Percentiles rank a stretch among this genome's conserved stretches.
Evolutionary conservation across 1,140 invertebrate species (phyloP).

Genomic region (Sipha flava): DNA sequence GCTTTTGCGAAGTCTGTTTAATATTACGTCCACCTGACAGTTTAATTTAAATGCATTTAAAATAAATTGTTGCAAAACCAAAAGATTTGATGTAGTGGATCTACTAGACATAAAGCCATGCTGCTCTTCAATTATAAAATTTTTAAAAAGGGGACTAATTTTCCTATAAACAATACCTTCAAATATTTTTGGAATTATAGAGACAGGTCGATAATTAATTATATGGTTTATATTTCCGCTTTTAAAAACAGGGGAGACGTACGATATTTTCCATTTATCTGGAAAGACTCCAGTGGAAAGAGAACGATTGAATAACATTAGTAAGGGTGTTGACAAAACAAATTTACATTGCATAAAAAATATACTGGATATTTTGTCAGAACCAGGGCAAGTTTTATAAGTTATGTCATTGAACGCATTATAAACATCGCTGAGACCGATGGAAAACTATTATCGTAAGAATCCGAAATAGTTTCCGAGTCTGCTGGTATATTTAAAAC

Average conservation of each 20-base stretch:
- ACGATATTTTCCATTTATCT: no score
- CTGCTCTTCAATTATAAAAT: no score
- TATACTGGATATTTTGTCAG: slow-evolving; percentile 36
- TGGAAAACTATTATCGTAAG: not conserved
- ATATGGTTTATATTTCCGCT: no score
- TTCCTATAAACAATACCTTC: no score
- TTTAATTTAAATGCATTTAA: not conserved
- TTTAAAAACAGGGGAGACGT: no score
- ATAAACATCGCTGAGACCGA: not conserved
- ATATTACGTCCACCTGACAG: not conserved
- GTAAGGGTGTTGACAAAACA: not conserved
- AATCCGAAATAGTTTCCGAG: not conserved
- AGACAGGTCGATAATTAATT: no score
- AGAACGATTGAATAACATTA: no score
- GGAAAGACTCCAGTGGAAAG: no score
- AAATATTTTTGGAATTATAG: no score
- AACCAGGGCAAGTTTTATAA: slow-evolving; percentile 4
- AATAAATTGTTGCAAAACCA: not conserved
- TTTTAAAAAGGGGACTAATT: no score
- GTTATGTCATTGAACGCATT: not conserved
- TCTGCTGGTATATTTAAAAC: not conserved
- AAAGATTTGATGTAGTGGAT: not conserved
- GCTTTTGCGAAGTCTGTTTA: no score
- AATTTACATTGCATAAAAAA: slow-evolving; percentile 16
- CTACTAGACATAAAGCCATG: no score